A percentile compares a stretch with the other conserved stretches of the same genome.
Conservation (phyloP, 2,113 vertebrate species). For the Rhabdornis inornatus region DNA sequence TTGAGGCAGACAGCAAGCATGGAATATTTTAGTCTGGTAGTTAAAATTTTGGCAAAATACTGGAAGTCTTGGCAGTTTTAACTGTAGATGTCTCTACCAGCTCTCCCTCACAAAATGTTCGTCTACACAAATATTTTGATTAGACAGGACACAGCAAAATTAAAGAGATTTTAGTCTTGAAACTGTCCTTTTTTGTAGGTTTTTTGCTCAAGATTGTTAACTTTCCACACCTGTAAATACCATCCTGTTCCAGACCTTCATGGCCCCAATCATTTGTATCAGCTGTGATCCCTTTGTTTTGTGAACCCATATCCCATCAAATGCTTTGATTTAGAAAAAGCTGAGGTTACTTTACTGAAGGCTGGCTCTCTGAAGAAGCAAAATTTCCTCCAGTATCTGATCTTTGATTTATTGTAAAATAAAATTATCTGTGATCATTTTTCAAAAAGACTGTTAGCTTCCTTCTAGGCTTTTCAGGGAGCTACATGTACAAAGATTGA, state of each 20-base stretch:
- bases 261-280: neutral
- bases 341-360: neutral
- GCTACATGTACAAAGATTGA: neutral
- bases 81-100: slow-evolving; percentile 35
- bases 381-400: neutral
- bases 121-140: neutral
- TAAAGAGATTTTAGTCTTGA: neutral
- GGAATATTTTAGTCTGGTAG: slow-evolving; percentile 26
- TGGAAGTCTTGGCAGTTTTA: neutral
- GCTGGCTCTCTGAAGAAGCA: neutral
- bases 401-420: neutral
- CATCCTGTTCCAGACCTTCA: neutral
- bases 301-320: neutral
- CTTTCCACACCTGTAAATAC: neutral
- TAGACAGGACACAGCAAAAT: neutral
- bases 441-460: neutral
- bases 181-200: neutral
- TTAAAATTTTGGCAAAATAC: slow-evolving; percentile 47
- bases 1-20: slow-evolving; percentile 5
- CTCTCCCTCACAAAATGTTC: neutral
- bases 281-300: neutral
- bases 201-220: neutral
- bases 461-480: neutral
- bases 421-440: neutral
- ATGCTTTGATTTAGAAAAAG: neutral